Conservation (phyloP, 1,140 invertebrate genomes). For the Dufourea novaeangliae region DNA sequence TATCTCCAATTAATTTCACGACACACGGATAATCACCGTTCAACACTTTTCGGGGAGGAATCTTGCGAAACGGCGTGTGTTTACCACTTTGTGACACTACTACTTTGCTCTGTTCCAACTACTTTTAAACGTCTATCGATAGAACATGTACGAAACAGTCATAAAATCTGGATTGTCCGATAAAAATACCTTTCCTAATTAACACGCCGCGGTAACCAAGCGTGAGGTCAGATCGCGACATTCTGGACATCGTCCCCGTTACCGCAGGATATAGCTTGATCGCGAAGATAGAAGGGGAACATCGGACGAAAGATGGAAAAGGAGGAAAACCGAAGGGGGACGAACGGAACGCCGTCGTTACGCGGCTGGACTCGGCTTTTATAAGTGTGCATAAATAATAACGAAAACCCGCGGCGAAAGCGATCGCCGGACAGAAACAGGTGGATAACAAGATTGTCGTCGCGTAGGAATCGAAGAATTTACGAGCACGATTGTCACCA, state of each 20-base stretch:
- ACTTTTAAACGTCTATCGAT: no score
- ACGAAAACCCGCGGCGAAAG: not conserved
- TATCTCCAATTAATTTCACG: conserved; percentile 34
- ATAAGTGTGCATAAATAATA: conserved; percentile 27
- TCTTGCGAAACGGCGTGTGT: no score
- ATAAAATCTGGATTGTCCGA: not conserved
- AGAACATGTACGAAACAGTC: not conserved
- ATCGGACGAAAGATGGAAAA: conserved; percentile 32
- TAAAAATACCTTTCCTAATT: conserved; percentile 41
- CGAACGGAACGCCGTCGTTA: conserved; percentile 20
- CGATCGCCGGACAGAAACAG: not conserved
- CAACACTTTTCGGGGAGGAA: not conserved
- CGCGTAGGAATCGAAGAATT: conserved; percentile 47
- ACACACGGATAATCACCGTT: not conserved
- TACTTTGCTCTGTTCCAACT: no score
- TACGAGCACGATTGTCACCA: conserved; percentile 41
- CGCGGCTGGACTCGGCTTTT: not conserved
- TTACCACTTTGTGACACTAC: no score
- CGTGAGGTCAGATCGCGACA: conserved; percentile 33
- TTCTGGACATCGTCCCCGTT: conserved; percentile 18
- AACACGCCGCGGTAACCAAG: conserved; percentile 27
- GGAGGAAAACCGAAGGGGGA: not conserved
- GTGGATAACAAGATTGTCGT: conserved; percentile 14
- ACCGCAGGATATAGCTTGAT: no score
- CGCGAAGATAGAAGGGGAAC: no score